These are phyloP conservation scores for Meles meles DNA, from an alignment of 2,113 vertebrate species.

Conservation along the genomic window DNA sequence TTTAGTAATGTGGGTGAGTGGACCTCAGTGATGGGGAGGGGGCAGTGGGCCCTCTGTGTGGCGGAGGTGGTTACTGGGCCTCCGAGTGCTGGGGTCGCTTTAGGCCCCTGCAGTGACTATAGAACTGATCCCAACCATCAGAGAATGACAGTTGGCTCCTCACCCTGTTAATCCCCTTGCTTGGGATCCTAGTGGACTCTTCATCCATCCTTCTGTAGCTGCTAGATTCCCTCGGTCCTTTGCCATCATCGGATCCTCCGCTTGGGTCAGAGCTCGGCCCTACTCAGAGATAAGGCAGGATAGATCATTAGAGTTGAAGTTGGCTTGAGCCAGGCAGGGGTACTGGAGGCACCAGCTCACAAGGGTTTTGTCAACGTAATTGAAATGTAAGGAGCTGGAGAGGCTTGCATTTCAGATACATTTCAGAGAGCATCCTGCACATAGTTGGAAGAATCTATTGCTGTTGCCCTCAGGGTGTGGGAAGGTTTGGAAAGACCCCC, in stretches of 20 bases:
- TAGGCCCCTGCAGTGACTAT: neutral
- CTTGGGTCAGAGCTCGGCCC: neutral
- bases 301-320: neutral
- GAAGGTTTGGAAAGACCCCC: neutral
- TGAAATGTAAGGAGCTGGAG: neutral
- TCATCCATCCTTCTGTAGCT: neutral
- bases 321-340: neutral
- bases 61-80: neutral
- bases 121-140: neutral
- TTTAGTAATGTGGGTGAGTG: neutral
- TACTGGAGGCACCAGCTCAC: neutral
- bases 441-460: neutral
- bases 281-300: neutral
- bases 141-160: neutral
- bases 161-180: rapidly evolving
- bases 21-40: neutral
- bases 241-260: rapidly evolving
- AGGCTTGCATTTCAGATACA: neutral
- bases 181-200: no score
- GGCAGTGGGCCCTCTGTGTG: neutral
- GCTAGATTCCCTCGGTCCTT: neutral
- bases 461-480: no score
- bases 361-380: neutral
- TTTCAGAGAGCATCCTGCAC: neutral
- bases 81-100: neutral